Base-by-base conservation (phyloP, 1,140 invertebrate genomes). In the Zophobas atratus region DNA sequence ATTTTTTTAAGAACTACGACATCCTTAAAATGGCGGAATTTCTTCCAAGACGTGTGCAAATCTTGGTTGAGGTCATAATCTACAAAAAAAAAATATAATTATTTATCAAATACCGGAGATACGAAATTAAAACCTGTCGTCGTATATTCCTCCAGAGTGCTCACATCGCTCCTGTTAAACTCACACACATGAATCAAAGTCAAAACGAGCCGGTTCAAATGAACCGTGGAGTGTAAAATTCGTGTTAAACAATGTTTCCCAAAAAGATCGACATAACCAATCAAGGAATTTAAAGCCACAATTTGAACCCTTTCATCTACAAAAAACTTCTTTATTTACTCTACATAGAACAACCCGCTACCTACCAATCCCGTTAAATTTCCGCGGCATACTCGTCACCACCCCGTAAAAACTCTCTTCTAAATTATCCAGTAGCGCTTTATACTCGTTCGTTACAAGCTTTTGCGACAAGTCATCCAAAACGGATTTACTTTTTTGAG, bases 201-300 rank as follows among this genome's bases (percentile, higher is more conserved):
- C 51, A 88, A 82, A 35, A 91, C 83, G 32, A 93, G 84, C 74
- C 87, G 86, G 74, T 87, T 84, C 79, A 91, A 85, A 79, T 90
- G 87, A 72, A 86, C 83, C 4, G 83, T 81, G 0, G 88, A 89
- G 72, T 87, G 87, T 70, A 93, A 84, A 51, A 91, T 86, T 39
- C 83, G 76, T 2, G 88, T 86, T 20, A 93, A 85, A 80, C 88
- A 87, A 77, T 89, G 87, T 49, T 87, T 86, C 43, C 83, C 87
- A 79, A 93, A 86, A 36, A 92, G 79, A 60, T 85, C 85, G 20
- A 93, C 82, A 83, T 93, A 93, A 5, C 92, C 92, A 48, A 87
- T 85, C 1, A 93, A 78, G 46, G 92, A 86, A 84, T 90, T 89
- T 53, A 93, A 84, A 2, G 86, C 85, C 0, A 87, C 85, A 48